These are phyloP conservation scores for Tuberolachnus salignus DNA, from an alignment of 2,888 invertebrate species.

Conservation along the genomic window DNA sequence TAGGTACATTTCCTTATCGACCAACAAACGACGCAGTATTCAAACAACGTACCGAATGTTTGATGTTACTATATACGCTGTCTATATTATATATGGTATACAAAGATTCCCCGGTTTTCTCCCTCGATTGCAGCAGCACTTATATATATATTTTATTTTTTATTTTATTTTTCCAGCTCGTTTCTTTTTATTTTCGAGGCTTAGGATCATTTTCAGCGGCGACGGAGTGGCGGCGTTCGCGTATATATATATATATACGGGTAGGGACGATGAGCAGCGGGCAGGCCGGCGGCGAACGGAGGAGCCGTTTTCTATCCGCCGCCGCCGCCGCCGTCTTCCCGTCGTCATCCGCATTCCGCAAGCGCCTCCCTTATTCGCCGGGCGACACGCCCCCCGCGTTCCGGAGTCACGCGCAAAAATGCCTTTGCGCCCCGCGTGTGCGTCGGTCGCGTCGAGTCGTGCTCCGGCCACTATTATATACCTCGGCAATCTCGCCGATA, in stretches of 20 bases:
- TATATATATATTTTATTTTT: not conserved
- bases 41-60: not conserved
- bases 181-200: conserved; percentile 2
- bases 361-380: conserved; percentile 30
- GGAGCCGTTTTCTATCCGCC: not conserved
- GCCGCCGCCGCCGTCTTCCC: not conserved
- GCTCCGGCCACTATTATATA: conserved; percentile 3
- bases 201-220: not conserved
- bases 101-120: not conserved
- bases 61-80: not conserved
- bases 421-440: conserved; percentile 45
- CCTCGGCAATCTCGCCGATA: not conserved
- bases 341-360: not conserved
- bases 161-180: not conserved
- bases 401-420: conserved; percentile 21
- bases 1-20: not conserved
- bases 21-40: not conserved
- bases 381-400: conserved; percentile 31
- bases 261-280: too few species aligned
- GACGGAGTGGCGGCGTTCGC: not conserved
- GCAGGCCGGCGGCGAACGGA: not conserved
- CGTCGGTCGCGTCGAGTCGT: conserved; percentile 30
- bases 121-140: not conserved
- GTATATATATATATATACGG: too few species aligned
- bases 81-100: not conserved